phyloP scores from a whole-genome alignment of 2,888 invertebrate species.

The Drosophila cyrtoloma region DNA sequence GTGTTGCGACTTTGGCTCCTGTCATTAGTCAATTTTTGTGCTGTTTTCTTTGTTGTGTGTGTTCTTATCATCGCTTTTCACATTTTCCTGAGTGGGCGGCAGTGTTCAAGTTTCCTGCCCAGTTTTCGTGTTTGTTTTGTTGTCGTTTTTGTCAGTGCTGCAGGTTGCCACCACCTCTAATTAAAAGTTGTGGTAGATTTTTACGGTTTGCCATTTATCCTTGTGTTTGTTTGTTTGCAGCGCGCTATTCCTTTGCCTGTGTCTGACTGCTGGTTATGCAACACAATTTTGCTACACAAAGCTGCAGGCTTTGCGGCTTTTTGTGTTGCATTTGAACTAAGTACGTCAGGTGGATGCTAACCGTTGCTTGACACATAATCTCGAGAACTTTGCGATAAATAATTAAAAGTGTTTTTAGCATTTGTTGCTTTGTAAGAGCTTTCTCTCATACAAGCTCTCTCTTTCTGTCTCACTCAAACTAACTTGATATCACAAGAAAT shows the following conservation, averaged over 20 bases:
- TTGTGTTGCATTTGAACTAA: constrained; percentile 26
- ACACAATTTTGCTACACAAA: constrained; percentile 35
- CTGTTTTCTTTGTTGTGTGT: constrained; percentile 16
- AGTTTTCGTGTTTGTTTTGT: constrained; percentile 2
- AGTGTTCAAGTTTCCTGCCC: constrained; percentile 22
- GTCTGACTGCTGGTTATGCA: constrained; percentile 30
- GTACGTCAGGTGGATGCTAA: constrained; percentile 15
- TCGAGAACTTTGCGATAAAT: constrained; percentile 21
- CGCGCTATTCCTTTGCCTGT: background rate
- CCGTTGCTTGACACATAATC: constrained; percentile 14
- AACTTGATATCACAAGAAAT: background rate
- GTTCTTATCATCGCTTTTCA: constrained; percentile 26
- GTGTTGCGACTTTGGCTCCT: constrained; percentile 25
- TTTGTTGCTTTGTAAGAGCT: background rate
- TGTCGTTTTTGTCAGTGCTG: constrained; percentile 19
- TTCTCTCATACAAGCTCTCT: background rate
- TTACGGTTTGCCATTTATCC: constrained; percentile 49
- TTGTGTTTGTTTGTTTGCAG: constrained; percentile 32
- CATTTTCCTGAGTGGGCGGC: constrained; percentile 14
- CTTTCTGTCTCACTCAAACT: background rate
- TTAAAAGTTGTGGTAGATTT: constrained; percentile 64
- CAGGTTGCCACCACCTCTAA: constrained; percentile 50
- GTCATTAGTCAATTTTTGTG: constrained; percentile 51
- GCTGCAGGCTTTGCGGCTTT: constrained; percentile 31
- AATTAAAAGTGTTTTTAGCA: constrained; percentile 16